These are phyloP conservation scores for Noturus placidus DNA, from an alignment of 2,113 vertebrate species.

Conservation along the genomic window DNA sequence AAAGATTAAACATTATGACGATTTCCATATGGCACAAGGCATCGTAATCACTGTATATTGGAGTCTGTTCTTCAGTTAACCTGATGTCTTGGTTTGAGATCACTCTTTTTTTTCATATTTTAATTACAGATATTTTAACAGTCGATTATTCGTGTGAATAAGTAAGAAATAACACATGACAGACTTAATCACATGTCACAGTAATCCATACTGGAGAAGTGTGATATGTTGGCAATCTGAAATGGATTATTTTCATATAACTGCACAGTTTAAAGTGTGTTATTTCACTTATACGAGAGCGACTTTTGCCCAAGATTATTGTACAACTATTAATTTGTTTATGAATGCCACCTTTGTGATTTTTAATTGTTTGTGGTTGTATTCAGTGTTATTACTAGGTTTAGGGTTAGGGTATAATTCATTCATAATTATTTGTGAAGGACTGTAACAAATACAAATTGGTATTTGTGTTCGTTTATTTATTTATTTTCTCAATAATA, in stretches of 20 bases:
- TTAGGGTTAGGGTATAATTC: neutral
- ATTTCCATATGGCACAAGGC: neutral
- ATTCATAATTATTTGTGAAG: neutral
- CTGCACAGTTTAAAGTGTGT: neutral
- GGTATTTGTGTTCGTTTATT: neutral
- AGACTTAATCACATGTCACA: neutral
- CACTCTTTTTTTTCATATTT: neutral
- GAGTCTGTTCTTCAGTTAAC: neutral
- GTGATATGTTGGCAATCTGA: neutral
- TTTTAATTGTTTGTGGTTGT: neutral
- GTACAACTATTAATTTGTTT: neutral
- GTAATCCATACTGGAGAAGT: neutral
- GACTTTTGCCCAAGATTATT: neutral
- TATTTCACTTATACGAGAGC: neutral
- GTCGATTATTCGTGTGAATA: neutral
- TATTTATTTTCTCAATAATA: neutral
- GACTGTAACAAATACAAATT: neutral
- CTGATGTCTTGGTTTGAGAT: neutral
- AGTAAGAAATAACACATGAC: neutral
- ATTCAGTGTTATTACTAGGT: neutral
- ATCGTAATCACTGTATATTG: slow-evolving; percentile 2
- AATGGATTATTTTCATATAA: neutral
- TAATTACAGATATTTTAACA: neutral
- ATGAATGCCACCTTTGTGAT: neutral
- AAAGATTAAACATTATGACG: neutral